Conservation (phyloP, 1,140 invertebrate species). For the Calycopis cecrops region DNA sequence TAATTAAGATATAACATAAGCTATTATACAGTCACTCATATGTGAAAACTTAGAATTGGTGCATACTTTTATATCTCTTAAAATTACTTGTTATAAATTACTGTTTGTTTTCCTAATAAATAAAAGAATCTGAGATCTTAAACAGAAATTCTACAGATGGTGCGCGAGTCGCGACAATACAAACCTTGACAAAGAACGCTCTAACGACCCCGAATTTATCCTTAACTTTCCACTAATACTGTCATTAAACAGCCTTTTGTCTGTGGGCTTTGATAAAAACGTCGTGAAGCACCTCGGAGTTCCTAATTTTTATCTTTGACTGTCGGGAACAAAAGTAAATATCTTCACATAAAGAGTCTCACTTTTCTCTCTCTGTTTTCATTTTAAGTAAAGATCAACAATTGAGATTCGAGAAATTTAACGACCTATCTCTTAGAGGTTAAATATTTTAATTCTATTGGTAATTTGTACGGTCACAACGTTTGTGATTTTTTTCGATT, state of each 20-base stretch:
- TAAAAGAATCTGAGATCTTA: no score
- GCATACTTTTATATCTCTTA: no score
- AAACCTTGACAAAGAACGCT: conserved; percentile 55
- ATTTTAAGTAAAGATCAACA: conserved; percentile 27
- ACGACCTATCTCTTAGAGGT: conserved; percentile 7
- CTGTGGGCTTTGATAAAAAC: conserved; percentile 67
- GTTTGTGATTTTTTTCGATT: not conserved
- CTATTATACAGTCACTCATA: no score
- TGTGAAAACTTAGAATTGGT: no score
- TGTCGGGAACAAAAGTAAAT: conserved; percentile 50
- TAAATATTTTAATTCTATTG: conserved; percentile 2
- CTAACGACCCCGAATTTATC: conserved; percentile 67
- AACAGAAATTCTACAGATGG: conserved; percentile 22
- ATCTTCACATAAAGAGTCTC: conserved; percentile 34
- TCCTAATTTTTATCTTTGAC: conserved; percentile 68
- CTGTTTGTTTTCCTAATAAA: no score
- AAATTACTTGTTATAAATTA: no score
- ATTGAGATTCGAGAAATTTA: conserved; percentile 19
- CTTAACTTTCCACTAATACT: conserved; percentile 69
- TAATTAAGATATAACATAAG: no score
- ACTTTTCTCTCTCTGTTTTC: conserved; percentile 28
- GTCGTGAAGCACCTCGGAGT: conserved; percentile 53
- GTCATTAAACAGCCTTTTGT: conserved; percentile 71
- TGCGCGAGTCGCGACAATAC: conserved; percentile 51
- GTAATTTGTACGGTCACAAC: no score